Percentiles rank a stretch among this genome's conserved stretches.
Conservation (phyloP, 2,113 vertebrate species). For the Pseudopipra pipra region DNA sequence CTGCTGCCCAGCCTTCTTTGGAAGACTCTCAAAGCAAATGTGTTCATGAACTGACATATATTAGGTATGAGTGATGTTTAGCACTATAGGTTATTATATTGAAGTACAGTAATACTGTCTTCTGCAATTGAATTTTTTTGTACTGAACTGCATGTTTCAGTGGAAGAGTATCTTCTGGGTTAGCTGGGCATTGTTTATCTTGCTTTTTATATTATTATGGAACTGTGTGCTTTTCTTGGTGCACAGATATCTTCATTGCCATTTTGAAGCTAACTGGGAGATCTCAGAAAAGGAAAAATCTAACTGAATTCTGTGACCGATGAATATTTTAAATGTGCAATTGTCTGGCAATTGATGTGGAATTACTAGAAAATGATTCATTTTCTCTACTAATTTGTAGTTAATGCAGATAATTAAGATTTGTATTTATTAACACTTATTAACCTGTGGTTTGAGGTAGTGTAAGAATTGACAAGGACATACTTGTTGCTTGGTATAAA, state of each 20-base stretch:
- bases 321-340: background rate
- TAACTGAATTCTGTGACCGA: background rate
- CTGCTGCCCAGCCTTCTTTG: background rate
- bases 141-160: background rate
- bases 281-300: background rate
- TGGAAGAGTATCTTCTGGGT: background rate
- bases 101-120: background rate
- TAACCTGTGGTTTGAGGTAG: background rate
- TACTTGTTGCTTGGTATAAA: background rate
- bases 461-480: background rate
- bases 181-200: background rate
- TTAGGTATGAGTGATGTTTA: background rate
- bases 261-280: background rate
- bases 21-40: slow-evolving; percentile 14
- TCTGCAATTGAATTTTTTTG: background rate
- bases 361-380: background rate
- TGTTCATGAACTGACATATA: background rate
- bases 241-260: background rate
- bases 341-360: background rate
- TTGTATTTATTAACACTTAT: background rate
- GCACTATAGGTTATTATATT: background rate
- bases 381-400: background rate
- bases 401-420: background rate
- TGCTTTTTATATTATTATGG: background rate
- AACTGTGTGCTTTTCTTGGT: background rate